These are phyloP conservation scores for Sphinx pinastri DNA, from an alignment of 2,888 invertebrate species.

Conservation along the genomic window DNA sequence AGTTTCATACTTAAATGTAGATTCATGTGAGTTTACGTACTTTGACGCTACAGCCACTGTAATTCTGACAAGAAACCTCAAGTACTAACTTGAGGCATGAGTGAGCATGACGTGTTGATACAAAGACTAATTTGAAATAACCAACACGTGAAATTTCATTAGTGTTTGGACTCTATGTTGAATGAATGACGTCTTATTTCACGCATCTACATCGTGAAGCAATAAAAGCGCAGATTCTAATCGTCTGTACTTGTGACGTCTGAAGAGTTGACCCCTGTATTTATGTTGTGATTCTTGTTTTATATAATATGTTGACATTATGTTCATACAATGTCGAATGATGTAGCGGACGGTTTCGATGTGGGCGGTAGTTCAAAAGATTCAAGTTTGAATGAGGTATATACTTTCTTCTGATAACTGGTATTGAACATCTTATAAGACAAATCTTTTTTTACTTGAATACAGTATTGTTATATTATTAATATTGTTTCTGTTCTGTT, in stretches of 20 bases:
- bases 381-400: neutral
- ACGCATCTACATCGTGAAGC: slow-evolving; percentile 41
- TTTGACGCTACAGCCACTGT: no score
- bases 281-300: neutral
- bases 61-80: no score
- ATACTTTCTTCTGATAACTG: no score
- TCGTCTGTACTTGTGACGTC: slow-evolving; percentile 36
- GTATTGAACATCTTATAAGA: no score
- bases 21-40: no score
- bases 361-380: neutral
- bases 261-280: slow-evolving; percentile 44
- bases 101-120: no score
- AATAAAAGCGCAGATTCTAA: slow-evolving; percentile 35
- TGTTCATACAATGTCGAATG: neutral
- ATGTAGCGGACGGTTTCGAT: neutral
- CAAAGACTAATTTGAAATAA: no score
- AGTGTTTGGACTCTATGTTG: slow-evolving; percentile 24
- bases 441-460: no score
- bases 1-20: no score
- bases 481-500: no score
- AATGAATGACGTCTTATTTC: slow-evolving; percentile 44
- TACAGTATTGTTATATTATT: no score
- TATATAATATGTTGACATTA: slow-evolving; percentile 6
- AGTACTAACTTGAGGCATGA: no score
- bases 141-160: neutral